Conservation (phyloP, 2,797 vertebrate genomes). For the Pogoniulus pusillus region DNA sequence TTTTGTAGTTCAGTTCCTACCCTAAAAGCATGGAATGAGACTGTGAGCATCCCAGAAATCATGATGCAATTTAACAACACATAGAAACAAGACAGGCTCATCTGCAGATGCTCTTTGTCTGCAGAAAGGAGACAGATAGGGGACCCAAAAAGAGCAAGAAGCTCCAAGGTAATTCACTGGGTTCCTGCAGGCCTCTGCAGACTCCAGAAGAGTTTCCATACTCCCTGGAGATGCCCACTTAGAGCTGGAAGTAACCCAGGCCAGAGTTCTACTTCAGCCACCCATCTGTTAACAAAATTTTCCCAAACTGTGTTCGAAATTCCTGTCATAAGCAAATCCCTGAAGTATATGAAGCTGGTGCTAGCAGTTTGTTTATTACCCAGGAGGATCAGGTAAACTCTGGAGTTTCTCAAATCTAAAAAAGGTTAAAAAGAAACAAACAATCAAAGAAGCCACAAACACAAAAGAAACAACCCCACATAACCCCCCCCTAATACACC, state of each 20-base stretch:
- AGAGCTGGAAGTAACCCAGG: background rate
- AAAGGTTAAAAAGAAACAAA: accelerated
- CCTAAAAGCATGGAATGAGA: background rate
- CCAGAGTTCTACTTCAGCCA: background rate
- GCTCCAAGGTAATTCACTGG: background rate
- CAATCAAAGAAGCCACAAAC: no score
- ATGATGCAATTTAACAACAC: background rate
- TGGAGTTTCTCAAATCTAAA: background rate
- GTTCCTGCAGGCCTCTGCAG: background rate
- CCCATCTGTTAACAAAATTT: background rate
- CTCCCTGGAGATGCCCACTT: background rate
- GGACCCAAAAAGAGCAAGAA: background rate
- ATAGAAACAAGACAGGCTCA: background rate
- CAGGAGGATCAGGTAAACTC: background rate
- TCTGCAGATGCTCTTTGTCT: background rate
- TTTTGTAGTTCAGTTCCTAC: background rate
- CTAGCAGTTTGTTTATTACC: background rate
- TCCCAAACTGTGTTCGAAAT: background rate
- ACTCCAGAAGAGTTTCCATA: background rate
- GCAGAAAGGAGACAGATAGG: background rate
- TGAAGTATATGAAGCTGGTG: background rate
- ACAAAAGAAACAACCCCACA: background rate
- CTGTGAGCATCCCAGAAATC: background rate
- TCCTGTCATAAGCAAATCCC: background rate
- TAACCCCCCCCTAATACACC: no score